A percentile compares a stretch with the other conserved stretches of the same genome.
phyloP scores from a whole-genome alignment of 2,888 invertebrate genomes.

The Acronicta leporina region DNA sequence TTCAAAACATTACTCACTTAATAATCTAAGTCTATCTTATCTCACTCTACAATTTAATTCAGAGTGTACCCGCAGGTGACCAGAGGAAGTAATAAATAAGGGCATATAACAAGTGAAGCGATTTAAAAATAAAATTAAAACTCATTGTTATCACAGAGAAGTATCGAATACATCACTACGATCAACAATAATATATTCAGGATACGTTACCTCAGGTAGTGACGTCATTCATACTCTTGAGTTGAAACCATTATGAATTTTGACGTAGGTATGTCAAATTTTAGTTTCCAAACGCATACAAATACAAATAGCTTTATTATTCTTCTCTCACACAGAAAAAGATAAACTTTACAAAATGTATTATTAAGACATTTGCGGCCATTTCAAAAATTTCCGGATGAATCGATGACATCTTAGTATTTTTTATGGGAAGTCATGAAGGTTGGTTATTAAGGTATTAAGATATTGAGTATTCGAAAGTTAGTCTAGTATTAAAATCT shows the following conservation, averaged over 20 bases:
- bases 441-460: no score
- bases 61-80: conserved; percentile 32
- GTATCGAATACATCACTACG: conserved; percentile 46
- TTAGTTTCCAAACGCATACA: background rate
- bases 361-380: no score
- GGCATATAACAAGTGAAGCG: conserved; percentile 22
- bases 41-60: conserved; percentile 18
- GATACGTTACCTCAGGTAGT: conserved; percentile 19
- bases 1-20: no score
- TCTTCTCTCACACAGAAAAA: no score
- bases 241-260: background rate
- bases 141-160: conserved; percentile 40
- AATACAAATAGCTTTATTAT: no score
- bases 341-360: no score
- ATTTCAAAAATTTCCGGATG: no score
- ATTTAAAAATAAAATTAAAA: conserved; percentile 42
- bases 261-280: background rate
- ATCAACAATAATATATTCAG: conserved; percentile 37
- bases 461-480: no score
- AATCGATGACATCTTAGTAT: no score
- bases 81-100: conserved; percentile 53
- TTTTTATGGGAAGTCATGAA: no score
- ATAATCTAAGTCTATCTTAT: conserved; percentile 4
- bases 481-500: no score
- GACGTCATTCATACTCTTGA: conserved; percentile 16